phyloP scores from a whole-genome alignment of 2,113 vertebrate species.

The Cariama cristata region DNA sequence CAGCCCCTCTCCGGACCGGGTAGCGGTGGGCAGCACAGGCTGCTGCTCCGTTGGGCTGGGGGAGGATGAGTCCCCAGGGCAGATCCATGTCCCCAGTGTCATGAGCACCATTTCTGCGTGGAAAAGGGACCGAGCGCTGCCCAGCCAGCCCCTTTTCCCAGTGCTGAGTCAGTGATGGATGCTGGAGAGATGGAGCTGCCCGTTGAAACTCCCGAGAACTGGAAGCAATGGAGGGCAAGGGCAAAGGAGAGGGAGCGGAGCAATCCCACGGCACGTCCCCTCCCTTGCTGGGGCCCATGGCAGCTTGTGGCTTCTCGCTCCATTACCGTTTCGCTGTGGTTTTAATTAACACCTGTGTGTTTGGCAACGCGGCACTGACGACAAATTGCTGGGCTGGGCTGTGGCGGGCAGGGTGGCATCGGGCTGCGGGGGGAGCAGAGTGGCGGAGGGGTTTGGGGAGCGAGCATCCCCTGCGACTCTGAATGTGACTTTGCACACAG shows the following conservation, averaged over 20 bases:
- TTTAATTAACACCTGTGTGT: background rate
- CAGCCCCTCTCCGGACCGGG: background rate
- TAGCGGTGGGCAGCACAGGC: background rate
- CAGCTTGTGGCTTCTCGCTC: background rate
- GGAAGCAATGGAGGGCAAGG: background rate
- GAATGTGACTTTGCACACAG: background rate
- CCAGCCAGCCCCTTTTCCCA: background rate
- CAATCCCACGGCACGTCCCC: background rate
- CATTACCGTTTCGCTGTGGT: background rate
- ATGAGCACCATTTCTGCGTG: background rate
- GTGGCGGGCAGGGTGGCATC: background rate
- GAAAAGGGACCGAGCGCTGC: background rate
- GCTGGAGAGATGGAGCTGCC: background rate
- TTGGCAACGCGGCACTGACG: background rate
- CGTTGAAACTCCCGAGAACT: background rate
- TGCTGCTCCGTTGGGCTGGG: background rate
- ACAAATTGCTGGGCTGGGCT: background rate
- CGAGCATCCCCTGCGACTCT: background rate
- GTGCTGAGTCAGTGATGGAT: background rate
- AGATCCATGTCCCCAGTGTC: rapidly evolving
- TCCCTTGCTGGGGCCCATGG: rapidly evolving
- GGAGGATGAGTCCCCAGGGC: background rate
- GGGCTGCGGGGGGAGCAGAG: background rate
- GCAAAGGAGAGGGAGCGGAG: background rate
- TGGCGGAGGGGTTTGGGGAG: background rate